phyloP scores from a whole-genome alignment of 1,140 invertebrate genomes.

The Leptinotarsa texana region DNA sequence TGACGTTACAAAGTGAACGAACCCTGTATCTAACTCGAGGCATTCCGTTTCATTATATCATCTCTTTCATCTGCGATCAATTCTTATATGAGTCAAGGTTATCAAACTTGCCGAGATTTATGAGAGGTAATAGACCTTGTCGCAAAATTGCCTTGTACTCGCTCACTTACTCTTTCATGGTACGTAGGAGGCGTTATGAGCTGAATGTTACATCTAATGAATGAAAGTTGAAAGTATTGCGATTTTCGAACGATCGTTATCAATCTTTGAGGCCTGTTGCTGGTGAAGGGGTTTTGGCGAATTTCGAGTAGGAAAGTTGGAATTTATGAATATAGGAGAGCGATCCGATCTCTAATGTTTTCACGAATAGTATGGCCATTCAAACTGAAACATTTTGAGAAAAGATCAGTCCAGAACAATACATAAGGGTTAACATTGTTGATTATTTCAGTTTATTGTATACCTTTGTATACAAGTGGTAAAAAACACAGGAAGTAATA shows the following conservation, averaged over 20 bases:
- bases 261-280: neutral
- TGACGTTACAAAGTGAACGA: too few relatives aligned
- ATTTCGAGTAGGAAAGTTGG: neutral
- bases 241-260: neutral
- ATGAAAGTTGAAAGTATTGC: neutral
- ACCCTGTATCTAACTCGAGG: too few relatives aligned
- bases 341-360: too few relatives aligned
- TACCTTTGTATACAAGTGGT: too few relatives aligned
- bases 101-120: neutral
- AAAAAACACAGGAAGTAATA: too few relatives aligned
- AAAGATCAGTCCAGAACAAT: too few relatives aligned
- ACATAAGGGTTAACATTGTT: too few relatives aligned
- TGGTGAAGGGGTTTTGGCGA: neutral
- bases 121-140: conserved; percentile 2
- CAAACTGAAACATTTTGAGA: too few relatives aligned
- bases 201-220: neutral
- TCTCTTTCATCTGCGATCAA: neutral
- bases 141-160: neutral
- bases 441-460: too few relatives aligned
- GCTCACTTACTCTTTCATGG: neutral
- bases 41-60: neutral
- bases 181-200: neutral
- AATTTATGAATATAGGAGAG: too few relatives aligned
- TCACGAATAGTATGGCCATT: too few relatives aligned
- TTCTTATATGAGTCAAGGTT: neutral